Percentiles rank a stretch among this genome's conserved stretches.
phyloP scores from a whole-genome alignment of 2,888 invertebrate genomes.

The Aphidius colemani region DNA sequence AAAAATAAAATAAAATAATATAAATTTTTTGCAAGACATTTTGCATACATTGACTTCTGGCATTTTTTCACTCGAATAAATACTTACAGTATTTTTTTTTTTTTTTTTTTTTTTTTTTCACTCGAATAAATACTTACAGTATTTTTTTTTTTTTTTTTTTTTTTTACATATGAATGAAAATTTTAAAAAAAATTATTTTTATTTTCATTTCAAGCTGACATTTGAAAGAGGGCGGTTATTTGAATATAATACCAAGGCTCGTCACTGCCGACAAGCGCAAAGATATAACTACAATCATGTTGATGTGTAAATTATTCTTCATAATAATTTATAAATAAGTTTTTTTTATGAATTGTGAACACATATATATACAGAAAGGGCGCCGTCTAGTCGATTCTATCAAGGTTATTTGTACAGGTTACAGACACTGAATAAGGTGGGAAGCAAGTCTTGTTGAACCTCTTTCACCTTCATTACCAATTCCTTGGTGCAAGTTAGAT shows the following conservation, averaged over 20 bases:
- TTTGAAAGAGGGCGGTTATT: slow-evolving; percentile 42
- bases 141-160: slow-evolving; percentile 38
- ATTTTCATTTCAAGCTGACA: slow-evolving; percentile 41
- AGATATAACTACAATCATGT: slow-evolving; percentile 57
- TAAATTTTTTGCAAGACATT: slow-evolving; percentile 42
- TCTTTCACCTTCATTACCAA: slow-evolving; percentile 17
- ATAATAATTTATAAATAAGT: no score
- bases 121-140: slow-evolving; percentile 54
- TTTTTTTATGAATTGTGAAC: no score
- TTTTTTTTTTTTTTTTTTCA: slow-evolving; percentile 47
- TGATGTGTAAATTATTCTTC: slow-evolving; percentile 52
- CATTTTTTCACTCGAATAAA: slow-evolving; percentile 59
- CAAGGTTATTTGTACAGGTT: neutral
- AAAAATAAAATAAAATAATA: slow-evolving; percentile 31
- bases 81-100: slow-evolving; percentile 42
- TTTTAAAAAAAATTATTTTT: slow-evolving; percentile 25
- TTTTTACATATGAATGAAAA: neutral
- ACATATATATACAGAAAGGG: no score
- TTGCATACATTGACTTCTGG: slow-evolving; percentile 57
- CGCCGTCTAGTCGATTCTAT: no score
- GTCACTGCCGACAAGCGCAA: slow-evolving; percentile 46
- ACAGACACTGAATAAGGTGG: neutral
- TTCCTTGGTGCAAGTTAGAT: slow-evolving; percentile 23
- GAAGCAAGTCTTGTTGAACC: neutral
- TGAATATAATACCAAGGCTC: slow-evolving; percentile 57